phyloP scores from a whole-genome alignment of 1,140 invertebrate species.

The Rhopalosiphum maidis region DNA sequence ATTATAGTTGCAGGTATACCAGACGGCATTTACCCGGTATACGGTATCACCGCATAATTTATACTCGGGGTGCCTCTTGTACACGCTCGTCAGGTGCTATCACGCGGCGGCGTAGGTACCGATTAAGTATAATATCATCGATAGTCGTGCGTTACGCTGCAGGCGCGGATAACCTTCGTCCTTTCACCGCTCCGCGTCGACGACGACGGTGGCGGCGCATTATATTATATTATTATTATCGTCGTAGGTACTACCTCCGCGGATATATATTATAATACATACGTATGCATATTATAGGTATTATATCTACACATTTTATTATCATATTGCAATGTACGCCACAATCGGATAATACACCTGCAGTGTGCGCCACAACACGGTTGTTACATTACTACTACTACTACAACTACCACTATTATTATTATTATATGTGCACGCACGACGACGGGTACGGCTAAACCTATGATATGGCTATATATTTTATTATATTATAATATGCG shows the following conservation, averaged over 20 bases:
- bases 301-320: not conserved
- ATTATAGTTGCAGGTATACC: not conserved
- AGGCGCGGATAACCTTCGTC: constrained; percentile 8
- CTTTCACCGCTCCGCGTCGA: not conserved
- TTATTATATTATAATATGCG: not conserved
- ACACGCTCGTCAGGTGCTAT: not conserved
- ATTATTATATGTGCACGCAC: not conserved
- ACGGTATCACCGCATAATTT: not conserved
- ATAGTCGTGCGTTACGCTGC: not conserved
- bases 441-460: not conserved
- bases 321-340: not conserved
- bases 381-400: not conserved
- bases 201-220: not conserved
- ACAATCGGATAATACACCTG: constrained; percentile 14
- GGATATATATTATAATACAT: not conserved
- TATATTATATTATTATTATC: constrained; percentile 1
- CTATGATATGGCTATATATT: not conserved
- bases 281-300: not conserved
- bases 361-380: not conserved
- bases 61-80: not conserved
- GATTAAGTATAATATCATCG: constrained; percentile 16
- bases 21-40: not conserved
- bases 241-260: not conserved
- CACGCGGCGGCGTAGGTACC: not conserved
- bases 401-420: not conserved